phyloP scores from a whole-genome alignment of 2,888 invertebrate genomes.

The Dryococelus australis region DNA sequence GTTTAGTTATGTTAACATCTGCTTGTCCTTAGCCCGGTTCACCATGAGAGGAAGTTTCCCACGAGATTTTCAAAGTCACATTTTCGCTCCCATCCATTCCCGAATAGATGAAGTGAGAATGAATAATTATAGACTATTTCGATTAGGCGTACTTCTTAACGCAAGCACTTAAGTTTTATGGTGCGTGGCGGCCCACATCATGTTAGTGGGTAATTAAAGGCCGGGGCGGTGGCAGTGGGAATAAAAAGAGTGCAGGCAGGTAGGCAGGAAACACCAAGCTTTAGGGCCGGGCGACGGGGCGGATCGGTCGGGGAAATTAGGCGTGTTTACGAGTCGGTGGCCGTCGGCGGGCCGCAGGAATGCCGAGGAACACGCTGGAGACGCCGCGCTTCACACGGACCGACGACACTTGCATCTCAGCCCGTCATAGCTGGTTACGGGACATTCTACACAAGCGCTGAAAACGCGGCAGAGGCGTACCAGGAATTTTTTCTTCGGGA shows the following conservation, averaged over 20 bases:
- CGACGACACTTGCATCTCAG: not conserved
- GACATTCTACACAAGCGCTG: too few relatives aligned
- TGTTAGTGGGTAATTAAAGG: slow-evolving; percentile 16
- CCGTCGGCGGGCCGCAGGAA: not conserved
- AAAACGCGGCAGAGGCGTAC: too few relatives aligned
- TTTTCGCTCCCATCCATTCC: not conserved
- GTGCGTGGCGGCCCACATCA: not conserved
- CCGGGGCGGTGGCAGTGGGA: not conserved
- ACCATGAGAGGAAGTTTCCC: too few relatives aligned
- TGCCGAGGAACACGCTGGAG: not conserved
- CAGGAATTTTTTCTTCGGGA: too few relatives aligned
- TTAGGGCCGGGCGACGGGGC: too few relatives aligned
- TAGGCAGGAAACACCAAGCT: not conserved
- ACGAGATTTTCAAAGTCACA: too few relatives aligned
- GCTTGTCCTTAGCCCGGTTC: too few relatives aligned
- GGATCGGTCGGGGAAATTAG: not conserved
- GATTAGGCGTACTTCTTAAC: not conserved
- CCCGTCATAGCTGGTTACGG: too few relatives aligned
- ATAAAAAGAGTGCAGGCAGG: not conserved
- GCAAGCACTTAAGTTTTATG: too few relatives aligned
- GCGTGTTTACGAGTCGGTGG: not conserved
- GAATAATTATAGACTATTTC: not conserved
- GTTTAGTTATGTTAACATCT: too few relatives aligned
- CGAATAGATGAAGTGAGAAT: not conserved
- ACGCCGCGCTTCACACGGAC: not conserved